Percentiles rank a stretch among this genome's conserved stretches.
Conservation (phyloP, 2,797 vertebrate species). For the Microcaecilia unicolor region DNA sequence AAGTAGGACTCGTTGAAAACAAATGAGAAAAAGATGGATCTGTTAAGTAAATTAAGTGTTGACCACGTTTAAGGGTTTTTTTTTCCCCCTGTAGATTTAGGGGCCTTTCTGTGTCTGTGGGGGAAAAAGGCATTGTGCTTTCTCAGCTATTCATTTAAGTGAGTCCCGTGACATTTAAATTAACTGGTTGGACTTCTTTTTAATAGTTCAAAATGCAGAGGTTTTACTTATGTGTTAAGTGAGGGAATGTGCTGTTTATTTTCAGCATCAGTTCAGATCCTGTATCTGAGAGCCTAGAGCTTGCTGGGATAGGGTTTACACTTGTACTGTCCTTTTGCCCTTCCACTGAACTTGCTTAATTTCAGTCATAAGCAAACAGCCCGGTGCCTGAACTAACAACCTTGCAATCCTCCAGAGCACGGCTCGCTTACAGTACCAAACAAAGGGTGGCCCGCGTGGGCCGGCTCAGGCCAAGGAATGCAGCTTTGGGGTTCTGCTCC, state of each 20-base stretch:
- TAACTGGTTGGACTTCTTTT: too few relatives aligned
- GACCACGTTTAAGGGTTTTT: too few relatives aligned
- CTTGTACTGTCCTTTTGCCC: conserved; percentile 74
- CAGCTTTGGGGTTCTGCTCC: conserved; percentile 60
- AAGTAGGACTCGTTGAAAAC: too few relatives aligned
- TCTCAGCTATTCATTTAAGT: too few relatives aligned
- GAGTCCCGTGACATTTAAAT: too few relatives aligned
- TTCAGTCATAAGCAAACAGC: conserved; percentile 63
- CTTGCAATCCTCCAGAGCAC: conserved; percentile 50
- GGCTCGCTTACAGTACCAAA: conserved; percentile 68
- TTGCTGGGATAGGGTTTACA: conserved; percentile 65
- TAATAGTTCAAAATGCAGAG: too few relatives aligned
- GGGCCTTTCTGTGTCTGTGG: too few relatives aligned
- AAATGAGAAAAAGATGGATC: too few relatives aligned
- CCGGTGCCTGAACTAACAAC: conserved; percentile 62
- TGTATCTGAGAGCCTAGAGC: conserved; percentile 44
- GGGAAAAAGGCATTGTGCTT: too few relatives aligned
- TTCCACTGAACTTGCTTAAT: conserved; percentile 72
- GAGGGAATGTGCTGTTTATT: background rate
- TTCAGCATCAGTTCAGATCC: conserved; percentile 8
- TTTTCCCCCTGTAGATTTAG: too few relatives aligned
- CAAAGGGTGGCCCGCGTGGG: conserved; percentile 69
- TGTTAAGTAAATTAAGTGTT: too few relatives aligned
- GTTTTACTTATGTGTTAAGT: too few relatives aligned
- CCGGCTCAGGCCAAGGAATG: conserved; percentile 57